Conservation (phyloP, 2,113 vertebrate genomes). For the Rattus rattus region DNA sequence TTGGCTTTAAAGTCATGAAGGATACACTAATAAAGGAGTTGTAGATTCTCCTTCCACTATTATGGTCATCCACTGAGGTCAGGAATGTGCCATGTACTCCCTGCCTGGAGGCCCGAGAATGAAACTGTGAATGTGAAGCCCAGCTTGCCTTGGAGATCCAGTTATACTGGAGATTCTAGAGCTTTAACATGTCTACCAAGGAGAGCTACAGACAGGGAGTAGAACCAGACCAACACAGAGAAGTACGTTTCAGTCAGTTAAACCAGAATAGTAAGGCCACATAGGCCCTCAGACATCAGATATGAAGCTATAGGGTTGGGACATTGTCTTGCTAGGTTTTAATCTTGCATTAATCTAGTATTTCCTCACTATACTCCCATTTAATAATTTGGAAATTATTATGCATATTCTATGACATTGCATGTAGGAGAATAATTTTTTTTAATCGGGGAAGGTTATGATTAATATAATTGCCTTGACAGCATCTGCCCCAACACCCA, state of each 20-base stretch:
- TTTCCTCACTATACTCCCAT: neutral
- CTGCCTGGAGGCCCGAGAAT: neutral
- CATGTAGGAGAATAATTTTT: neutral
- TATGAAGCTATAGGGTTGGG: neutral
- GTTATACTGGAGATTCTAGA: neutral
- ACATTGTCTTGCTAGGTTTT: neutral
- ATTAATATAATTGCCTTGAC: neutral
- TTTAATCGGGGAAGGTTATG: neutral
- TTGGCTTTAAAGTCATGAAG: neutral
- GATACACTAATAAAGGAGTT: neutral
- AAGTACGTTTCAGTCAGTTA: neutral
- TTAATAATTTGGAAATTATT: neutral
- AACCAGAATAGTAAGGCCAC: neutral
- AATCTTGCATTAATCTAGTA: neutral
- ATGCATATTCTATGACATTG: neutral
- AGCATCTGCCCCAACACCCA: no score
- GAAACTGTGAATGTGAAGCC: neutral
- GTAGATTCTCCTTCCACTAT: neutral
- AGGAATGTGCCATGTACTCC: neutral
- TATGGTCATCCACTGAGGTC: neutral
- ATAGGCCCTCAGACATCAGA: neutral
- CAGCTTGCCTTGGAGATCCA: neutral
- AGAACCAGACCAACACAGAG: neutral
- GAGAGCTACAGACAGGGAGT: neutral
- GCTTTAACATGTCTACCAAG: neutral